Percentiles rank a stretch among this genome's conserved stretches.
These are phyloP conservation scores for Temnothorax ravouxi DNA, from an alignment of 2,888 invertebrate species.

Conservation along the genomic window DNA sequence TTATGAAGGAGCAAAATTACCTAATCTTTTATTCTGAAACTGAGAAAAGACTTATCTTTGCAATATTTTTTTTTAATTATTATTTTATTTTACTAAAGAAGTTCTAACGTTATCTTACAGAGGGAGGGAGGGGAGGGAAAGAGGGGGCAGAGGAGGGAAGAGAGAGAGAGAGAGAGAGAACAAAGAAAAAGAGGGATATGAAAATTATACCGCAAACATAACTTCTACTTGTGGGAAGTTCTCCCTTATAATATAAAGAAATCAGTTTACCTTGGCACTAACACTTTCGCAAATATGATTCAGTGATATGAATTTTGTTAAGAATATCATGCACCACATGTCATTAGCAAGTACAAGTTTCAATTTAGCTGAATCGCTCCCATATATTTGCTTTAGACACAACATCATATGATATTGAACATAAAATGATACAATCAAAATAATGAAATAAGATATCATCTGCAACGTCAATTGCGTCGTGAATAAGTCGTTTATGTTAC, in stretches of 20 bases:
- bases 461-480: slow-evolving; percentile 20
- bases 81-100: not conserved
- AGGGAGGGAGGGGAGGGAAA: too few species aligned
- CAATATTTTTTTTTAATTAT: not conserved
- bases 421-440: not conserved
- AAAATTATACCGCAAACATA: not conserved
- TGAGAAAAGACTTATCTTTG: not conserved
- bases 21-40: not conserved
- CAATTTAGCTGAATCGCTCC: not conserved
- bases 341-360: not conserved
- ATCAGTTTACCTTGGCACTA: slow-evolving; percentile 10
- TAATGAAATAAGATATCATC: slow-evolving; percentile 12
- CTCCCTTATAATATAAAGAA: not conserved
- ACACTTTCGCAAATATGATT: slow-evolving; percentile 38
- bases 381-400: not conserved
- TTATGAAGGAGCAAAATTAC: not conserved
- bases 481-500: slow-evolving; percentile 9
- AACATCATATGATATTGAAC: not conserved
- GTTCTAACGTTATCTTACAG: not conserved
- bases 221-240: not conserved
- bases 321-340: not conserved
- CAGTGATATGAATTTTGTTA: slow-evolving; percentile 2
- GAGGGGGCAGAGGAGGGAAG: too few species aligned
- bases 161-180: not conserved
- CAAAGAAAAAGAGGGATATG: not conserved